Conservation (phyloP, 2,797 vertebrate species). For the Acanthornis magna region DNA sequence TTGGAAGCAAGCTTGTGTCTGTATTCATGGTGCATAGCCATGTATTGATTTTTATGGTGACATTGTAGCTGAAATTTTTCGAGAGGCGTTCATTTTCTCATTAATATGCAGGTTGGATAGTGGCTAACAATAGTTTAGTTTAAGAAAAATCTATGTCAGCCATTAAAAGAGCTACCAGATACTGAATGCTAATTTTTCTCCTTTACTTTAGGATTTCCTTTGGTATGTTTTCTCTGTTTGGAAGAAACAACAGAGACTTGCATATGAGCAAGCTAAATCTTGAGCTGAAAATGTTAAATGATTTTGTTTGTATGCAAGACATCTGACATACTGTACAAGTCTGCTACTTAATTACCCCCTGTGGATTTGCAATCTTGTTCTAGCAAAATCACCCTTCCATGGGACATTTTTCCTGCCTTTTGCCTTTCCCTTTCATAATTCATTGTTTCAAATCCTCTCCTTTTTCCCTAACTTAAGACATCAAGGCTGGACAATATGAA, state of each 20-base stretch:
- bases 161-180: constrained; percentile 68
- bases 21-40: constrained; percentile 67
- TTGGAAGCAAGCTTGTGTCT: constrained; percentile 57
- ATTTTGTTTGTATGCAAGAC: constrained; percentile 52
- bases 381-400: constrained; percentile 29
- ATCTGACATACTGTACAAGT: constrained; percentile 56
- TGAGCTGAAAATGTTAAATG: constrained; percentile 50
- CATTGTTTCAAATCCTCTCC: constrained; percentile 20
- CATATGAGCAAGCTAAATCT: constrained; percentile 54
- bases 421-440: constrained; percentile 22
- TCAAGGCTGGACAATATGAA: constrained; percentile 22
- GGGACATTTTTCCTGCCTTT: constrained; percentile 49
- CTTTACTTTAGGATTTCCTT: constrained; percentile 34
- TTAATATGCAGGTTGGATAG: constrained; percentile 71
- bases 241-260: constrained; percentile 58
- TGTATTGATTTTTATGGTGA: constrained; percentile 77
- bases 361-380: constrained; percentile 63
- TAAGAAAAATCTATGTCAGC: constrained; percentile 73
- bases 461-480: constrained; percentile 27
- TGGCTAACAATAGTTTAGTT: constrained; percentile 69
- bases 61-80: constrained; percentile 70
- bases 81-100: constrained; percentile 64
- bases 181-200: constrained; percentile 56
- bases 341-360: constrained; percentile 65
- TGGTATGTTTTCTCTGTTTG: constrained; percentile 37